Evolutionary conservation across 1,140 invertebrate species (phyloP), one percentile per base, ranked within the genome.

Genomic region (Chymomyza costata): DNA sequence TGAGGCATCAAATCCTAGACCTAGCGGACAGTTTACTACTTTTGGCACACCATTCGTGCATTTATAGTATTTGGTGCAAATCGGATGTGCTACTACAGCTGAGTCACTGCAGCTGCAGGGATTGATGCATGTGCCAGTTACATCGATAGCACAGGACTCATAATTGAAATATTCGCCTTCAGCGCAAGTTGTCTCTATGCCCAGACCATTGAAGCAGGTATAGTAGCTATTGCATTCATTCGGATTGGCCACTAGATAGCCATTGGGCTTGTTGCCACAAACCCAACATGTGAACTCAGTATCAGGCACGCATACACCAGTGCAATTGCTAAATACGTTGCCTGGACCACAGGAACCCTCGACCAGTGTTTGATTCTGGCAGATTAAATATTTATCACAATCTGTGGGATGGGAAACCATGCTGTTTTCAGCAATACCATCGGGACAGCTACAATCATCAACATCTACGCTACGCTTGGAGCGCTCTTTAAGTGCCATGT

Each of bases 41-140:
- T 51, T 19, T 0, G 82, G 37, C 7, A 61, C 31, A 1, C 76
- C 65, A 8, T 63, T 53, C 8, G 57, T 67, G 47, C 82, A 84
- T 8, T 80, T 52, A 37, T 46, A 84, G 49, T 78, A 84, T 10
- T 84, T 52, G 11, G 61, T 61, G 30, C 82, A 84, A 6, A 74
- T 65, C 1, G 82, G 82, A 60, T 84, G 60, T 0, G 82, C 53
- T 5, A 78, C 60, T n/a, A 59, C 60, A 3, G 58, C 61, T 0
- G 21, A 50, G 10, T 25, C 21, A 40, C 71, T 74, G 25, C 40
- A 35, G 19, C 37, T 54, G 54, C 71, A 76, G 0, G 71, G 71
- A 56, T 84, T 82, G 2, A 80, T 71, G 37, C 82, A 84, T 7
- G 14, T 25, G 8, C 58, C 82, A 6, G 39, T 55, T 1, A 71